Base-by-base conservation (phyloP, 2,888 invertebrate species). In the Melanchra persicariae region DNA sequence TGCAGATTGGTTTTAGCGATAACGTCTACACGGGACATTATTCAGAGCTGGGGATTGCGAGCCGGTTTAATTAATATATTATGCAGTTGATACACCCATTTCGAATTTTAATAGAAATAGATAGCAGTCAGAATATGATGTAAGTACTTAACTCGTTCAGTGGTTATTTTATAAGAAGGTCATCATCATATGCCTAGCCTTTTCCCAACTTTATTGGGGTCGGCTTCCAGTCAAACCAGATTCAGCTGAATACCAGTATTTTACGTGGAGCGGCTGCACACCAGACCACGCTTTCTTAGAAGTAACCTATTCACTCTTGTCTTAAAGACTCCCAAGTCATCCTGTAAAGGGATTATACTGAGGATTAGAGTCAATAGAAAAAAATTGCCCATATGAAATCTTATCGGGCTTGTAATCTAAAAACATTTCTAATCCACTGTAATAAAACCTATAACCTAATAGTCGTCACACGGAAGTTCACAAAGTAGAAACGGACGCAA, bases 1-100 rank as follows among this genome's bases (percentile, higher is more conserved):
- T 78, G 51, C 45, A 67, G 67, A 78, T 77, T 67, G 62, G 45
- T 51, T 73, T 47, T 22, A 17, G 15, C 17, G 73, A 77, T 78
- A 78, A 40, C 71, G 55, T 64, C 58, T 72, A 47, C 40, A 49
- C 17, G n/a, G 54, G 2, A 22, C 40, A 63, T 73, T 73, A 78
- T 78, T 78, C 63, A 67, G 37, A 70, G 43, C 43, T 22, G 17
- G 15, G 49, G 34, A 64, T 37, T 51, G 55, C 26, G 19, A 59
- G 37, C 30, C 3, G 9, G 40, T 67, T 77, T 67, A 73, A 77
- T 77, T 73, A 73, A 67, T 54, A 49, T 54, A 57, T 77, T 62
- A 54, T 62, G 52, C 61, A 43, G 43, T 49, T 77, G 47, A 43
- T 54, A 49, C 37, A 37, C n/a, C 22, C 2, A 58, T 49, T 71